phyloP scores from a whole-genome alignment of 23 tunicate genomes.

The Trididemnum miniatum region DNA sequence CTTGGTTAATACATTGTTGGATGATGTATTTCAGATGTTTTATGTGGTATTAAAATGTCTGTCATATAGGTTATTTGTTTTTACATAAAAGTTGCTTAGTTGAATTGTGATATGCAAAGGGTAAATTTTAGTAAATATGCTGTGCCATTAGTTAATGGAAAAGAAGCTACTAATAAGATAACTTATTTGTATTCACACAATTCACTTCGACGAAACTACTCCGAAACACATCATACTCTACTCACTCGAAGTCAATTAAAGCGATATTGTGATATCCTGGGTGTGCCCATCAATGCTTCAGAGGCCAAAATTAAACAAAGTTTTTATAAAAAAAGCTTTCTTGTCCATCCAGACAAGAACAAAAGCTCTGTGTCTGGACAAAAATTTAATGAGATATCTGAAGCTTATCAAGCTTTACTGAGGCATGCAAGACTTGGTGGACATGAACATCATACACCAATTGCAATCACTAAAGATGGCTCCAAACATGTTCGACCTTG shows the following conservation, averaged over 20 bases:
- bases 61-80: too few relatives aligned
- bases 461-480: neutral
- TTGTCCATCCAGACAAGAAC: conserved; percentile 76
- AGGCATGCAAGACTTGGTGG: conserved; percentile 21
- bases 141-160: too few relatives aligned
- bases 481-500: conserved; percentile 37
- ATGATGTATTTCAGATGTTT: too few relatives aligned
- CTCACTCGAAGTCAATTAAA: conserved; percentile 45
- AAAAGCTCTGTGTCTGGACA: conserved; percentile 36
- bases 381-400: conserved; percentile 63
- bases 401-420: conserved; percentile 84
- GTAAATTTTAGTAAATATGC: too few relatives aligned
- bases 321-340: conserved; percentile 65
- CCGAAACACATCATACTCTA: neutral
- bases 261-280: conserved; percentile 60
- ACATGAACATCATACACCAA: neutral
- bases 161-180: too few relatives aligned
- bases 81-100: too few relatives aligned
- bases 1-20: too few relatives aligned
- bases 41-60: too few relatives aligned
- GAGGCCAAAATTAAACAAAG: conserved; percentile 75
- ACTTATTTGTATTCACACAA: too few relatives aligned
- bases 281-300: conserved; percentile 70
- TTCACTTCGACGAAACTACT: too few relatives aligned
- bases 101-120: too few relatives aligned